Evolutionary conservation across 2,113 vertebrate genomes (phyloP), one percentile per base, ranked within the genome.

Genomic region (Oncorhynchus masou): DNA sequence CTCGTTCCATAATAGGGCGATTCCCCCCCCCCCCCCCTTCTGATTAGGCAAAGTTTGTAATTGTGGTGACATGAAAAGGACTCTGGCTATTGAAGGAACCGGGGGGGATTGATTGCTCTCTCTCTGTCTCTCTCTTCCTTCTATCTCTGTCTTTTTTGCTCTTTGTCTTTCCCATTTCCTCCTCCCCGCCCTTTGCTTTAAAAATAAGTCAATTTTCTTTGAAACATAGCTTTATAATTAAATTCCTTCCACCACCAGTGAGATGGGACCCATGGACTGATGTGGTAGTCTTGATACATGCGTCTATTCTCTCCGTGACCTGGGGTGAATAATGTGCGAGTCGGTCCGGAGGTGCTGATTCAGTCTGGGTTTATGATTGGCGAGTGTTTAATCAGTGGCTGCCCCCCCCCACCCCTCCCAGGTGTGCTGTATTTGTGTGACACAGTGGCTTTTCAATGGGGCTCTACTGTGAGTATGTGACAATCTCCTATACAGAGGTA

Each of bases 151-250:
- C 81, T 85, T 84, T 86, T 84, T 85, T 71, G 74, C 78, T 2
- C 19, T 29, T 5, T 48, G 67, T 54, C 75, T 15, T 16, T 0
- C 79, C 9, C 69, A 22, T 84, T 19, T 67, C 73, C 29, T 34
- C 45, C 83, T 83, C 79, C 62, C 73, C 22, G 1, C 4, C 27
- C 68, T 73, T 57, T 85, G 85, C 49, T 51, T 51, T 51, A 80
- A 89, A 91, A 92, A 90, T 19, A 90, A 90, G 74, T 90, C 85
- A 86, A 88, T 88, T 93, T 91, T 88, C 81, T 90, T 87, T 87
- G 82, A 91, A 91, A 87, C 86, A 86, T 90, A 81, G 81, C 82
- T 81, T 70, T 73, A 78, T 86, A 71, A 20, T 90, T 87, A 75
- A 73, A 75, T 90, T 83, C 72, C 79, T 79, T 49, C 49, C 15